Evolutionary conservation across 2,888 invertebrate species (phyloP).

Genomic region (Tetragonisca angustula): DNA sequence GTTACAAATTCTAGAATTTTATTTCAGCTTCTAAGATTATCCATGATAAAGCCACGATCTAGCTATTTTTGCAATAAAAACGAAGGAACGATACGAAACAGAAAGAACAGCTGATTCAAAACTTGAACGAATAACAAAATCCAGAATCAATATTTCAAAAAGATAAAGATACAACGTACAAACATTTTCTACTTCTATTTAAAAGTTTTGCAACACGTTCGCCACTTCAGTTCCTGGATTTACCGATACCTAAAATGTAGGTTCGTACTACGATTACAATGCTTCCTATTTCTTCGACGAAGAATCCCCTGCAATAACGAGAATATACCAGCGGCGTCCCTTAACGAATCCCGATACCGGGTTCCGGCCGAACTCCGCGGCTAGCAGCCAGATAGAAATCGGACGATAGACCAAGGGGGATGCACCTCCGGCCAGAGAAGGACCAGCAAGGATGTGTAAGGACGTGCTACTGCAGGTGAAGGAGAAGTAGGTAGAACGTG

Average conservation of each 20-base stretch:
- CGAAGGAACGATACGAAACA: too few species aligned
- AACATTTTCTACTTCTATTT: not conserved
- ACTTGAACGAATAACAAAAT: too few species aligned
- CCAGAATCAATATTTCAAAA: too few species aligned
- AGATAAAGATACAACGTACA: too few species aligned
- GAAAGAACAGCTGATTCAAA: too few species aligned
- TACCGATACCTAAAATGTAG: not conserved
- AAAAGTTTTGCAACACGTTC: not conserved
- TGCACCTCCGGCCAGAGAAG: slow-evolving; percentile 71
- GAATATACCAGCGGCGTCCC: slow-evolving; percentile 13
- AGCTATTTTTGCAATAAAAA: too few species aligned
- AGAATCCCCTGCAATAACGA: slow-evolving; percentile 19
- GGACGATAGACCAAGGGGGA: slow-evolving; percentile 53
- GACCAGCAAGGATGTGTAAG: slow-evolving; percentile 78
- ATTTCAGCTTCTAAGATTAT: not conserved
- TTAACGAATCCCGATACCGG: slow-evolving; percentile 60
- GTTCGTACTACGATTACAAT: not conserved
- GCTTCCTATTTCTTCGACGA: not conserved
- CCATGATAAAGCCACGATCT: not conserved
- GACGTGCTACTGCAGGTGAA: slow-evolving; percentile 79
- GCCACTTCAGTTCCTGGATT: not conserved
- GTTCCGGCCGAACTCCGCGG: slow-evolving; percentile 56
- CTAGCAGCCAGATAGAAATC: slow-evolving; percentile 64
- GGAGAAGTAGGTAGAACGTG: slow-evolving; percentile 78
- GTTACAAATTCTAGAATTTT: not conserved